Evolutionary conservation across 2,113 vertebrate species (phyloP).

Genomic region (Riparia riparia): DNA sequence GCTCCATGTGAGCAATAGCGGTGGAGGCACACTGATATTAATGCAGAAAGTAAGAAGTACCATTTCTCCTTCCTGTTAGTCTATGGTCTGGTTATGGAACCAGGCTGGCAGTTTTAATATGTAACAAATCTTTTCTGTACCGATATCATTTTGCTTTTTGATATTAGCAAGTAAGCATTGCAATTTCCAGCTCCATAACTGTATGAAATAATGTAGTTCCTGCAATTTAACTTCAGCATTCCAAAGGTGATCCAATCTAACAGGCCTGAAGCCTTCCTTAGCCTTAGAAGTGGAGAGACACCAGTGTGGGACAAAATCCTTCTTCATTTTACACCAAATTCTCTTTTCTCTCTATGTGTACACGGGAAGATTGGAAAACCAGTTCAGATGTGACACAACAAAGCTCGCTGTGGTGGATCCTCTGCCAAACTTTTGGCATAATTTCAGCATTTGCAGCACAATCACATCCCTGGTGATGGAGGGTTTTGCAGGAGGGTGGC

Average conservation of each 20-base stretch:
- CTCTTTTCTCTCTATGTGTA: not conserved
- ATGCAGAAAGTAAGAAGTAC: not conserved
- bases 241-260: not conserved
- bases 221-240: not conserved
- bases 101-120: not conserved
- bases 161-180: not conserved
- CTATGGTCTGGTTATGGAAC: not conserved
- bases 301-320: not conserved
- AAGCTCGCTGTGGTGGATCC: not conserved
- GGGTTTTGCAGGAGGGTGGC: not conserved
- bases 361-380: not conserved
- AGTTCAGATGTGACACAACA: not conserved
- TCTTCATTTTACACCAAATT: not conserved
- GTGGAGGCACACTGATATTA: not conserved
- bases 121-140: not conserved
- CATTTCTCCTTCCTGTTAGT: not conserved
- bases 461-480: not conserved
- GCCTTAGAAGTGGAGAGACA: not conserved
- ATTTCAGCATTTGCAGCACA: not conserved
- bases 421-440: accelerated
- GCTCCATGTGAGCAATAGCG: not conserved
- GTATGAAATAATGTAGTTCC: not conserved
- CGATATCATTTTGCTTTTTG: not conserved
- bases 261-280: not conserved
- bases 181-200: not conserved